Percentiles rank a stretch among this genome's conserved stretches.
Conservation (phyloP, 2,113 vertebrate species). For the Poecilia latipinna region DNA sequence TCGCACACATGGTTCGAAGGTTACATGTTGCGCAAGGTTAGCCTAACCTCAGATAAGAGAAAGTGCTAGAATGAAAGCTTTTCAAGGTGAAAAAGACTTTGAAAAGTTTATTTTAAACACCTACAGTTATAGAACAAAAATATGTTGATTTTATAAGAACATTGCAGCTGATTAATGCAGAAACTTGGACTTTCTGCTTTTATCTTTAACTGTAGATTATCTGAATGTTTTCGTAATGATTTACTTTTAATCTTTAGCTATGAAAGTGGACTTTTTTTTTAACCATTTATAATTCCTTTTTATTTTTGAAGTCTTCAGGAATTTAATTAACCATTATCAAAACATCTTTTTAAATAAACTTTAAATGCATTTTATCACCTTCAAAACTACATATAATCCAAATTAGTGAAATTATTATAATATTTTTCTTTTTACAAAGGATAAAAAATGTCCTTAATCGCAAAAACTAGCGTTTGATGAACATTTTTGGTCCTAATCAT, state of each 20-base stretch:
- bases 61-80: not conserved
- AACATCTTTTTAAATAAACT: too few species aligned
- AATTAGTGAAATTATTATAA: too few species aligned
- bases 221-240: not conserved
- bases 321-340: too few species aligned
- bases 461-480: not conserved
- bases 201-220: too few species aligned
- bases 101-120: not conserved
- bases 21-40: conserved; percentile 15
- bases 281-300: too few species aligned
- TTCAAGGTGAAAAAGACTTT: not conserved
- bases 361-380: too few species aligned
- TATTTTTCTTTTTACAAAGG: not conserved
- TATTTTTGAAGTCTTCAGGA: too few species aligned
- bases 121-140: not conserved
- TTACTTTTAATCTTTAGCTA: not conserved
- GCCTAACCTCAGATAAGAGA: not conserved
- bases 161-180: not conserved
- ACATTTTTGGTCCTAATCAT: not conserved
- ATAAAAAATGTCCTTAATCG: too few species aligned
- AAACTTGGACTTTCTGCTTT: not conserved
- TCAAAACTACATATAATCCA: too few species aligned
- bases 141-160: not conserved
- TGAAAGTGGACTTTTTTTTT: too few species aligned
- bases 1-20: conserved; percentile 21